Percentiles rank a stretch among this genome's conserved stretches.
phyloP scores from a whole-genome alignment of 1,140 invertebrate genomes.

The Drosophila ficusphila region DNA sequence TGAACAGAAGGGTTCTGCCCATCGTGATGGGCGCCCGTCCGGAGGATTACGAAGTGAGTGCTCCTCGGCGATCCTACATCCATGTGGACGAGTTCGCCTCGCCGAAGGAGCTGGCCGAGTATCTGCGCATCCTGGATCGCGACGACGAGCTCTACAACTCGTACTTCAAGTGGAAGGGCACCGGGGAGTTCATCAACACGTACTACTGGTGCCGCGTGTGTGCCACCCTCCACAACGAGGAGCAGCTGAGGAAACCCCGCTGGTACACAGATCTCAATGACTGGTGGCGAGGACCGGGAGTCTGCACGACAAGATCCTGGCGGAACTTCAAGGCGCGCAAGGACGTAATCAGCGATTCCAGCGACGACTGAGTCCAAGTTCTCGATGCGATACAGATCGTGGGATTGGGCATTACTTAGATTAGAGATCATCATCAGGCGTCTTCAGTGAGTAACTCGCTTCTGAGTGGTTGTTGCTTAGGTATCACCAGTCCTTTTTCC shows the following conservation, averaged over 20 bases:
- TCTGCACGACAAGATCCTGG: constrained; percentile 89
- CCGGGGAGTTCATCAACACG: constrained; percentile 97
- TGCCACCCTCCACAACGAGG: constrained; percentile 92
- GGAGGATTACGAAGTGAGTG: constrained; percentile 93
- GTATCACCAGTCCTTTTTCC: constrained; percentile 9
- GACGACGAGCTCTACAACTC: constrained; percentile 96
- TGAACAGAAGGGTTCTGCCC: constrained; percentile 94
- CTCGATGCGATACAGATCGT: constrained; percentile 58
- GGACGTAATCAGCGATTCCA: constrained; percentile 82
- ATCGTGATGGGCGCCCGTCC: constrained; percentile 98
- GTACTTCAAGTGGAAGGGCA: constrained; percentile 97
- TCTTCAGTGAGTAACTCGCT: constrained; percentile 20
- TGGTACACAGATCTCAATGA: constrained; percentile 93
- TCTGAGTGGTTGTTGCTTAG: constrained; percentile 45
- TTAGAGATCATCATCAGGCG: constrained; percentile 15
- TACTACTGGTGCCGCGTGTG: constrained; percentile 98
- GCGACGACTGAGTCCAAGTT: constrained; percentile 74
- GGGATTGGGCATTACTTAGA: constrained; percentile 58
- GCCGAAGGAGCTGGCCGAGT: constrained; percentile 92
- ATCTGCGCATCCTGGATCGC: constrained; percentile 92
- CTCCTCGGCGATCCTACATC: constrained; percentile 94
- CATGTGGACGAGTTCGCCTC: constrained; percentile 97
- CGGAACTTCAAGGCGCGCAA: constrained; percentile 85
- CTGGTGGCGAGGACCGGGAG: constrained; percentile 92
- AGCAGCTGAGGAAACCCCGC: constrained; percentile 85